phyloP scores from a whole-genome alignment of 2,888 invertebrate genomes.

The Yponomeuta plumbellus region DNA sequence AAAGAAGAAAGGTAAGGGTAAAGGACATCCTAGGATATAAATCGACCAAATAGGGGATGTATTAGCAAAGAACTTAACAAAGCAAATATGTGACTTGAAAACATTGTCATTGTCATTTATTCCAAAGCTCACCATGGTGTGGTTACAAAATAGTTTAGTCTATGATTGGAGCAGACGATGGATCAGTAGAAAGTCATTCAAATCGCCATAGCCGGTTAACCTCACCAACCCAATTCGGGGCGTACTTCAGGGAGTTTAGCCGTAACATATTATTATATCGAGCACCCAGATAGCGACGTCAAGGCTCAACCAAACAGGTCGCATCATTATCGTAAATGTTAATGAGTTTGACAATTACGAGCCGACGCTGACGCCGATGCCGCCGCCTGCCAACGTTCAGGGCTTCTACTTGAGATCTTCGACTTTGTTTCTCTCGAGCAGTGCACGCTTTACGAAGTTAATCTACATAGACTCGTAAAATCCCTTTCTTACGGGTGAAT shows the following conservation, averaged over 20 bases:
- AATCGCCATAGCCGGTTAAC: conserved; percentile 35
- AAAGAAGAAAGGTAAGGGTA: too few relatives aligned
- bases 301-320: conserved; percentile 43
- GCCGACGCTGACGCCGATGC: not conserved
- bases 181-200: not conserved
- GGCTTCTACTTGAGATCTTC: not conserved
- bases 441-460: too few relatives aligned
- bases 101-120: not conserved
- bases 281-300: conserved; percentile 37
- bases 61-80: too few relatives aligned
- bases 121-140: not conserved
- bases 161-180: not conserved
- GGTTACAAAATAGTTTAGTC: not conserved
- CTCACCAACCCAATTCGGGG: conserved; percentile 23
- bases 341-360: conserved; percentile 40
- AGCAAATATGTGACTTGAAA: too few relatives aligned
- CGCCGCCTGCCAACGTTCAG: not conserved
- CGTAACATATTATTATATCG: conserved; percentile 14
- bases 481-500: too few relatives aligned
- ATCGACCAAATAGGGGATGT: too few relatives aligned
- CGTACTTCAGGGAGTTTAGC: conserved; percentile 6
- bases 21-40: too few relatives aligned
- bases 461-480: too few relatives aligned
- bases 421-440: not conserved
- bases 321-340: conserved; percentile 70